Evolutionary conservation across 2,888 invertebrate genomes (phyloP), one percentile per base, ranked within the genome.

Genomic region (Lydus trimaculatus): DNA sequence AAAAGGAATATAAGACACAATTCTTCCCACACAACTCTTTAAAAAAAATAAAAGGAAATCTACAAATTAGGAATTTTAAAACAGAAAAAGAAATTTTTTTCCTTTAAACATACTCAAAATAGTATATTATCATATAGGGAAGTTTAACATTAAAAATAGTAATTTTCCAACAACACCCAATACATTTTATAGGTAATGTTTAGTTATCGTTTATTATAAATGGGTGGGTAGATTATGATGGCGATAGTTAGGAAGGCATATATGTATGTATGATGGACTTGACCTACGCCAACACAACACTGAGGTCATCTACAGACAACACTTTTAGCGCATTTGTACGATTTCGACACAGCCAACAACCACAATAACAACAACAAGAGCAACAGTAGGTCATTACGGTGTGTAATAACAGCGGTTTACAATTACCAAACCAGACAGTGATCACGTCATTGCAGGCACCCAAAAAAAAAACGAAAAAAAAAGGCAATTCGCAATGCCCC

Each of bases 211-310:
- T 25, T 56, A 28, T 11, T 56, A 11, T 25, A 56, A 56, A 56
- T 56, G 56, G 56, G 56, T 56, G 56, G 56, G 56, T 56, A 25
- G 56, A 56, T 56, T 56, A 56, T 56, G 56, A 56, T 56, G 56
- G 23, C 31, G 56, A 52, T 58, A 58, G 67, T 59, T 63, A 17
- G n/a, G 64, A 39, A 48, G 65, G 64, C 48, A 48, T 60, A 39
- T 56, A 48, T 66, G 64, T 33, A 48, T 60, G 23, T 56, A 48
- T 66, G 68, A 63, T 70, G 64, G 71, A 64, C 77, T 69, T 75
- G 77, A 77, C 77, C 76, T 77, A 77, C 70, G 76, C 64, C 72
- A 77, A 74, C 70, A 66, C 68, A 68, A 69, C 56, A 28, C 56
- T 73, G 74, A 74, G 77, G 77, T 76, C 75, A 75, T 73, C 69